Conservation (phyloP, 30 jellyfish, hydroid and myxozoan genomes). For the Hydractinia symbiolongicarpus region DNA sequence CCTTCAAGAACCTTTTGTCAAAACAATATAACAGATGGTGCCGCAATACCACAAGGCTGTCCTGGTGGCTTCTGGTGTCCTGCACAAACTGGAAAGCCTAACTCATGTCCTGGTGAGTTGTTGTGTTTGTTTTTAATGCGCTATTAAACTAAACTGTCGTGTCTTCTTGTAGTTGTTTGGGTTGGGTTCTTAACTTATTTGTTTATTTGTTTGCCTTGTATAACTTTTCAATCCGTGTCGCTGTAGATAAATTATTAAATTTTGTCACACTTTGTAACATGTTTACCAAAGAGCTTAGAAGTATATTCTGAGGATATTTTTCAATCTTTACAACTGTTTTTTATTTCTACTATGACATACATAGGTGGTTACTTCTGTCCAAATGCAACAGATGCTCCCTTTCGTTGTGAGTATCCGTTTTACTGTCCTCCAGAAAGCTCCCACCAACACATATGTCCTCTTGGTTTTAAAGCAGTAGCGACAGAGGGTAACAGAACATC, state of each 20-base stretch:
- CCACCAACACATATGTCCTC: slow-evolving; percentile 60
- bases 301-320: neutral
- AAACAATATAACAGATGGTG: slow-evolving; percentile 34
- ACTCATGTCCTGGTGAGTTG: slow-evolving; percentile 72
- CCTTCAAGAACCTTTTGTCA: slow-evolving; percentile 59
- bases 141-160: no score
- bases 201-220: no score
- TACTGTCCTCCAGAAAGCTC: slow-evolving; percentile 90
- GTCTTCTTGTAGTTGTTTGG: no score
- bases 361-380: slow-evolving; percentile 91
- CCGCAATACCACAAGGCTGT: slow-evolving; percentile 68
- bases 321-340: neutral
- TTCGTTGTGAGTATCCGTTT: slow-evolving; percentile 68
- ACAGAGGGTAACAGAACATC: slow-evolving; percentile 80
- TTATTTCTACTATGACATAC: neutral
- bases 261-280: no score
- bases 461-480: slow-evolving; percentile 67
- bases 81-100: slow-evolving; percentile 59
- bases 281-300: neutral
- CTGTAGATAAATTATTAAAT: no score
- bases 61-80: slow-evolving; percentile 96
- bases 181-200: no score
- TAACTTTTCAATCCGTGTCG: no score
- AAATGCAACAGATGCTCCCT: slow-evolving; percentile 80
- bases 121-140: neutral